Conservation (phyloP, 2,797 vertebrate species). For the Aythya fuligula region DNA sequence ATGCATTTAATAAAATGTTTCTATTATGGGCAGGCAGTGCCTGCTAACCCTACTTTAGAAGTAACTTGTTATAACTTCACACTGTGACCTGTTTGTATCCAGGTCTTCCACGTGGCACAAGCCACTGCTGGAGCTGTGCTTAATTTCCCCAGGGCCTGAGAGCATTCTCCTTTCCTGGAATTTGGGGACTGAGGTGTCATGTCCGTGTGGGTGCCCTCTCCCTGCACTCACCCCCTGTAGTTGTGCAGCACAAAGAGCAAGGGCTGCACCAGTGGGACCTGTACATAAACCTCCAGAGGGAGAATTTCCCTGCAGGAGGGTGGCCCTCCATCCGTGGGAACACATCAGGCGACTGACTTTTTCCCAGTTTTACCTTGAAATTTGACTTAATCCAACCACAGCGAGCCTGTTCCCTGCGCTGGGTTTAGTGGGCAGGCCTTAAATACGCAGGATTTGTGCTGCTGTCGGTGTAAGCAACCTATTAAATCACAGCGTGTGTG, state of each 20-base stretch:
- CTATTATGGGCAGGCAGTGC: fast-evolving
- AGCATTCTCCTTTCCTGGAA: background rate
- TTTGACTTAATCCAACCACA: fast-evolving
- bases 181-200: background rate
- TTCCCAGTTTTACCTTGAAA: background rate
- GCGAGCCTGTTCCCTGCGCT: background rate
- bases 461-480: background rate
- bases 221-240: background rate
- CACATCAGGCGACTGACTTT: fast-evolving
- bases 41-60: background rate
- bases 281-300: background rate
- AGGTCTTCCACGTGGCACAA: background rate
- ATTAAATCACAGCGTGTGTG: background rate
- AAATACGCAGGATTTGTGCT: background rate
- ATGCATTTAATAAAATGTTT: background rate
- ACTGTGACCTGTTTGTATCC: background rate
- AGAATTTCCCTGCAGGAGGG: background rate
- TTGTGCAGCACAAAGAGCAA: background rate
- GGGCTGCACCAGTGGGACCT: background rate
- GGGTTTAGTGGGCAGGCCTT: background rate
- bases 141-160: too few relatives aligned
- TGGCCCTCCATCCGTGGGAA: background rate
- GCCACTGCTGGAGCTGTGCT: background rate
- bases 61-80: background rate
- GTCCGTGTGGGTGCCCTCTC: background rate